Percentiles rank a stretch among this genome's conserved stretches.
These are phyloP conservation scores for Siniperca chuatsi DNA, from an alignment of 2,113 vertebrate genomes.

Conservation along the genomic window DNA sequence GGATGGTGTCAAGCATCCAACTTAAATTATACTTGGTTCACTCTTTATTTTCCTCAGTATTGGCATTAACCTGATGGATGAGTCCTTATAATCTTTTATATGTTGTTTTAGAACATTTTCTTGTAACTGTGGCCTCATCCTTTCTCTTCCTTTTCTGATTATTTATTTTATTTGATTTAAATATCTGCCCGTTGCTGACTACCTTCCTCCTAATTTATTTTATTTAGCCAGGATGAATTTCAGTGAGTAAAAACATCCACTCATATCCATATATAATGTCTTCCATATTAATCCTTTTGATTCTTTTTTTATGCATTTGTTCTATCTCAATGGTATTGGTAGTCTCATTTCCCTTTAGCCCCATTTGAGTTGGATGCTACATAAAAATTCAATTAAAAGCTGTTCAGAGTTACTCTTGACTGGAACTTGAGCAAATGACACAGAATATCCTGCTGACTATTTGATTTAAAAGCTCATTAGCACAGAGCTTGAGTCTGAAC, in stretches of 20 bases:
- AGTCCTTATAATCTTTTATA: no score
- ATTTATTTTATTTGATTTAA: no score
- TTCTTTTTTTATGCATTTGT: background rate
- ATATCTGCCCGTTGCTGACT: no score
- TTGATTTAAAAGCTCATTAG: constrained; percentile 12
- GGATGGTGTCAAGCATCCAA: no score
- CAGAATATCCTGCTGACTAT: background rate
- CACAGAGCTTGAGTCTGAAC: background rate
- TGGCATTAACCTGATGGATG: no score
- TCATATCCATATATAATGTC: background rate
- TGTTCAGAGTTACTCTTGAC: background rate
- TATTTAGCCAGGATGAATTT: no score
- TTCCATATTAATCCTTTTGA: background rate
- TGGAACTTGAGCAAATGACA: background rate
- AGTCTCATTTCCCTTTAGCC: constrained; percentile 1
- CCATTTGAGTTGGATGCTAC: background rate
- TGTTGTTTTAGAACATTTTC: no score
- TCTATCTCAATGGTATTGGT: background rate
- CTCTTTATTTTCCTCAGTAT: no score
- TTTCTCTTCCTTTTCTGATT: no score
- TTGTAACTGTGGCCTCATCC: no score
- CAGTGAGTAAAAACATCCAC: background rate
- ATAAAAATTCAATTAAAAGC: background rate
- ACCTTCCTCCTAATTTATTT: no score
- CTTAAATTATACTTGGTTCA: no score